Conservation (phyloP, 2,888 invertebrate species). For the Gymnoscelis rufifasciata region DNA sequence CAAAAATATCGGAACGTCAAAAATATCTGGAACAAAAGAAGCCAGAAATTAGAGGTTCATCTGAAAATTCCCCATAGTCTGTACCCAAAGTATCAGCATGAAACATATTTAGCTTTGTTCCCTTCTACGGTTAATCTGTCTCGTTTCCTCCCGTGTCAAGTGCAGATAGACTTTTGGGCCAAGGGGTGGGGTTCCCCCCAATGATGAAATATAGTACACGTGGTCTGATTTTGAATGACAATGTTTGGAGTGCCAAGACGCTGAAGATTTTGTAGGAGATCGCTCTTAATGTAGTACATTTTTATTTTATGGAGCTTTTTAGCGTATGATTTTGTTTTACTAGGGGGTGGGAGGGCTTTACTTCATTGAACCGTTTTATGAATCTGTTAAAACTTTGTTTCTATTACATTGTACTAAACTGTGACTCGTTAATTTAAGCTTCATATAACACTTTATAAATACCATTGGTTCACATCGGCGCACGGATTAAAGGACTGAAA, state of each 20-base stretch:
- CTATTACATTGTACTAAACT: too few species aligned
- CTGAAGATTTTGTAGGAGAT: conserved; percentile 22
- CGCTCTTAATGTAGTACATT: conserved; percentile 43
- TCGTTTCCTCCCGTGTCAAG: conserved; percentile 78
- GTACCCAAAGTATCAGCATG: conserved; percentile 68
- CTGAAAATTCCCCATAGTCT: conserved; percentile 31
- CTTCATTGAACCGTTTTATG: not conserved
- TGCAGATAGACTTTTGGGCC: conserved; percentile 77
- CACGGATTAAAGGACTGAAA: too few species aligned
- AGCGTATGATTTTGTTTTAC: not conserved
- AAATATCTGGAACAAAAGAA: not conserved
- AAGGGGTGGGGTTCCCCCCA: conserved; percentile 63
- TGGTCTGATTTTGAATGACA: conserved; percentile 86
- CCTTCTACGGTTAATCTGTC: conserved; percentile 79
- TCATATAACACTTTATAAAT: too few species aligned
- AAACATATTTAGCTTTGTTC: conserved; percentile 80
- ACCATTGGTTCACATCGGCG: too few species aligned
- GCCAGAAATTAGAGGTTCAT: not conserved
- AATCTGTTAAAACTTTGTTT: too few species aligned
- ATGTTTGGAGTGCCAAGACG: conserved; percentile 75
- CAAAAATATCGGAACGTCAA: not conserved
- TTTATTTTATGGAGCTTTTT: conserved; percentile 20
- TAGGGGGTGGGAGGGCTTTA: not conserved
- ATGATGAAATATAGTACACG: conserved; percentile 87
- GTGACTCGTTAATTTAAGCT: too few species aligned